Base-by-base conservation (phyloP, 2,113 vertebrate species). In the Hypomesus transpacificus region DNA sequence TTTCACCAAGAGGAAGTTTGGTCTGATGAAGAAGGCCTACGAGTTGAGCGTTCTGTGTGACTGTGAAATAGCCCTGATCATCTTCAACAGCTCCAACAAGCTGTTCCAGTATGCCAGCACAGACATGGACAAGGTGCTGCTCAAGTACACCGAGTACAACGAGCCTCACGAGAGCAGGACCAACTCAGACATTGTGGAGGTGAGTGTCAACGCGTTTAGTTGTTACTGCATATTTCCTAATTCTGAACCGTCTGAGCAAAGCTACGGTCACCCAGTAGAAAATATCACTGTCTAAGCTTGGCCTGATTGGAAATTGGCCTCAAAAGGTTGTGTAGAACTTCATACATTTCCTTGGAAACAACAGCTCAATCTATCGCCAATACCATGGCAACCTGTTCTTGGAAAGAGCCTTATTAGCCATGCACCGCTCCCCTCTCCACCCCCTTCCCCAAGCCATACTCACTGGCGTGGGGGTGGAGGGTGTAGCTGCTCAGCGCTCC, bases 11-110 rank as follows among this genome's bases (percentile, higher is more conserved):
- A 93, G 97, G 81, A 98, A 98, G 91, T 98, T 98, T 78, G 97
- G 96, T 56, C 87, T 99, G 89, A 99, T 99, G 96, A 99, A 99
- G 94, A 99, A 98, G 82, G 97, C 96, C 18, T 99, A 98, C 22
- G 96, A 99, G 86, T 84, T 99, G 87, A 99, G 97, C 66, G 96
- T 99, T 73, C 92, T 99, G 78, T 99, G 97, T 84, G 96, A 99
- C 94, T 99, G 97, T 88, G 97, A 99, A 89, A 99, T 99, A 79
- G 96, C 97, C 51, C 94, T 99, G 89, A 99, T 99, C 90, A 97
- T 99, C 90, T 98, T 99, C 92, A 99, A 98, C 93, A 95, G 95
- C 90, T 96, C 96, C 88, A 98, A 97, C 92, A 98, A 98, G 88
- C 94, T 98, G 82, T 99, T 99, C 87, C 97, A 99, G 89, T 98